phyloP scores from a whole-genome alignment of 2,888 invertebrate genomes.

The Aplocera efformata region DNA sequence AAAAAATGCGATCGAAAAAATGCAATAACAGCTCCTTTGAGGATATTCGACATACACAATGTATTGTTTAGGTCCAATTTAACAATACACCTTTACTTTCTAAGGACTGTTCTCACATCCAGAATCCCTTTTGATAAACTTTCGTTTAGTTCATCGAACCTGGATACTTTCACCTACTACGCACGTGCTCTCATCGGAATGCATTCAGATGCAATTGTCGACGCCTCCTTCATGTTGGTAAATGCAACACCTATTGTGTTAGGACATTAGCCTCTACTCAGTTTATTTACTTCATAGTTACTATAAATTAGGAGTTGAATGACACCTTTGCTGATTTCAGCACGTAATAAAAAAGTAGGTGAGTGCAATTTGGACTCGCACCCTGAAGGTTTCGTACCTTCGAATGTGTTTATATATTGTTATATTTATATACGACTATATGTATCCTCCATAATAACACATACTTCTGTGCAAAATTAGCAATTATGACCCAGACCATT shows the following conservation, averaged over 20 bases:
- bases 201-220: constrained; percentile 68
- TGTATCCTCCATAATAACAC: too few species aligned
- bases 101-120: constrained; percentile 43
- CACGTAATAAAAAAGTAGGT: too few species aligned
- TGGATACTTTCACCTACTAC: constrained; percentile 76
- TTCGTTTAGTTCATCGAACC: constrained; percentile 78
- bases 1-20: too few species aligned
- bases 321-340: too few species aligned
- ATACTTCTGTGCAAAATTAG: too few species aligned
- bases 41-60: too few species aligned
- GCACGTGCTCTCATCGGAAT: constrained; percentile 68
- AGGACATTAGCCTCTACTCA: constrained; percentile 26
- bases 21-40: too few species aligned
- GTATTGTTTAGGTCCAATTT: neutral
- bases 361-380: too few species aligned
- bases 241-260: constrained; percentile 43
- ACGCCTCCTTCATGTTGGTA: constrained; percentile 51
- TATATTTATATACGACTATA: too few species aligned
- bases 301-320: constrained; percentile 1
- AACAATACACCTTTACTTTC: constrained; percentile 54
- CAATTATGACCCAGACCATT: too few species aligned
- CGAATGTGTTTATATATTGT: too few species aligned
- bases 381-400: too few species aligned
- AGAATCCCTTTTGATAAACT: constrained; percentile 60
- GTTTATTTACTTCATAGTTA: constrained; percentile 4